Percentiles rank a stretch among this genome's conserved stretches.
phyloP scores from a whole-genome alignment of 2,113 vertebrate genomes.

The Gymnobelideus leadbeateri region DNA sequence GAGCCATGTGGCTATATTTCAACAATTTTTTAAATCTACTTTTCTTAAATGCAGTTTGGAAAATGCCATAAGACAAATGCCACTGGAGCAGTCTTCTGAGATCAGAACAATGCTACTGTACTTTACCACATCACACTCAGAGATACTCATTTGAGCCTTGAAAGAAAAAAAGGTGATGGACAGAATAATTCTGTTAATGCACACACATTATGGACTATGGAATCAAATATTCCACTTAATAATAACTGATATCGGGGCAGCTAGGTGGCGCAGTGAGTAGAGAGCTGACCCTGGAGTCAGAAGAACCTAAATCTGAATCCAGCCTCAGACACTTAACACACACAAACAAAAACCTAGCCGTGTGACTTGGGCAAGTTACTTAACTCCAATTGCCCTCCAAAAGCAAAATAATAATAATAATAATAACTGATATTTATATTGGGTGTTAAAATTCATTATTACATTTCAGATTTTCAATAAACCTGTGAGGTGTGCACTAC shows the following conservation, averaged over 20 bases:
- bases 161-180: neutral
- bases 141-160: neutral
- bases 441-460: neutral
- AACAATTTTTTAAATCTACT: neutral
- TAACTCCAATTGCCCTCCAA: no score
- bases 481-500: neutral
- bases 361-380: no score
- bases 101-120: neutral
- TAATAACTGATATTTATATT: neutral
- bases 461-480: neutral
- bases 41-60: constrained; percentile 23
- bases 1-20: neutral
- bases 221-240: constrained; percentile 40
- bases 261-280: no score
- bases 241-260: neutral
- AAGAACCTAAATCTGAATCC: no score
- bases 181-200: neutral
- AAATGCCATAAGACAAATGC: constrained; percentile 10
- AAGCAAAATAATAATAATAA: no score
- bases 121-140: neutral
- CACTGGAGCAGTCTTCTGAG: neutral
- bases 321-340: no score
- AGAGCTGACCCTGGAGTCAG: no score
- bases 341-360: no score
- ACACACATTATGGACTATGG: neutral